Base-by-base conservation (phyloP, 1,140 invertebrate genomes). In the Camponotus floridanus region DNA sequence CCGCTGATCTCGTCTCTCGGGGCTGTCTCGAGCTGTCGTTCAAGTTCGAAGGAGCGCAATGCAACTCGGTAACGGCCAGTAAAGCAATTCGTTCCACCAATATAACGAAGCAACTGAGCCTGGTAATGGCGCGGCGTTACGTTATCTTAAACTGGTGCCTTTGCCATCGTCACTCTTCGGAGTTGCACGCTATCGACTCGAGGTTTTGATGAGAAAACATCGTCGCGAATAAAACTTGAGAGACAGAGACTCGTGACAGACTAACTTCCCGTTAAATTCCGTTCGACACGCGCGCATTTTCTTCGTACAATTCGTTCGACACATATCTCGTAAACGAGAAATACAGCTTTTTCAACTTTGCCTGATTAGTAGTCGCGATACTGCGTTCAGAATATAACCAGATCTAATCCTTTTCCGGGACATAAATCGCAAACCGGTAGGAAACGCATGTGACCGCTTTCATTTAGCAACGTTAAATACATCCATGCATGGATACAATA, bases 11-110 rank as follows among this genome's bases (percentile, higher is more conserved):
- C 11, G 87, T 89, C 87, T 31, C 76, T 68, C 67, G 61, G 42
- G 85, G 76, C 90, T 87, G 83, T 67, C 59, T 81, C 65, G 87
- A 81, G 90, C 85, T 76, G 83, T 80, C 45, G 87, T 89, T 76
- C 62, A 51, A 73, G 55, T 67, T 73, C 21, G 65, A 61, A 70
- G 61, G 81, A 87, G 55, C 78, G 83, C 74, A 79, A 68, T 68
- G 76, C 45, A 51, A 31, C 62, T 26, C 80, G 45, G 55, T 31
- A 57, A 61, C 45, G 73, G 51, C n/a, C 39, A 33, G 80, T 70
- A 80, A 76, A 88, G 39, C 87, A 70, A 81, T 88, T 79, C 87
- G 74, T 80, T 88, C 80, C 67, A 61, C 87, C 87, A 86, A 89
- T 89, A 86, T 84, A 89, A 86, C 59, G 18, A 61, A 71, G 87